phyloP scores from a whole-genome alignment of 1,140 invertebrate species.

The Bombus confusus region DNA sequence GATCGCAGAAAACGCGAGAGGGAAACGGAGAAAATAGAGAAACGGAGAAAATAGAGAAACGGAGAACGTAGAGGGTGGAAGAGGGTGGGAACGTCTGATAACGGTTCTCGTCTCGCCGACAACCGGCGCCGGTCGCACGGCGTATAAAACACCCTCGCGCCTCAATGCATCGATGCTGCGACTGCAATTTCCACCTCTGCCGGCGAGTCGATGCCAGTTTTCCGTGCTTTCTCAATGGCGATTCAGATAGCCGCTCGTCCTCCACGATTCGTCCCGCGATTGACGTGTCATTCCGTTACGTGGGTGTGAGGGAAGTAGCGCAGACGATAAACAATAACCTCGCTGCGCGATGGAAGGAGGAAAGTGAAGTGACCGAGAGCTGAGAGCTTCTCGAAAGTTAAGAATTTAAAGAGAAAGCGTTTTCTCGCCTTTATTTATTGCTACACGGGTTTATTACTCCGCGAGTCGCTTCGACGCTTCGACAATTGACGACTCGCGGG shows the following conservation, averaged over 20 bases:
- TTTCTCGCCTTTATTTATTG: neutral
- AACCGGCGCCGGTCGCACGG: constrained; percentile 54
- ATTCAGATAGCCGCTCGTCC: neutral
- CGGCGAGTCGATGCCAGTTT: constrained; percentile 18
- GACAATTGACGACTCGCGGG: too few species aligned
- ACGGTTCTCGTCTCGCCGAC: constrained; percentile 54
- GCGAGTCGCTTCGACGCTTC: too few species aligned
- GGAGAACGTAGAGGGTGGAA: neutral
- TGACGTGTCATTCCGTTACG: neutral
- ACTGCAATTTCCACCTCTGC: constrained; percentile 55
- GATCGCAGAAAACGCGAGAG: constrained; percentile 8
- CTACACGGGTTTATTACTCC: too few species aligned
- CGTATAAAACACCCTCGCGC: constrained; percentile 53
- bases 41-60: neutral
- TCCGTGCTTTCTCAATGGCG: neutral
- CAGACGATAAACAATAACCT: constrained; percentile 27
- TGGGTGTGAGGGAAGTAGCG: neutral
- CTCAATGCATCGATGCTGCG: constrained; percentile 52
- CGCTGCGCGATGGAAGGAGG: neutral
- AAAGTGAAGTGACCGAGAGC: neutral
- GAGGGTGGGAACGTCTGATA: constrained; percentile 52
- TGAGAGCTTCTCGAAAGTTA: neutral
- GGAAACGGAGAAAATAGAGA: neutral
- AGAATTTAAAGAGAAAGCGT: neutral
- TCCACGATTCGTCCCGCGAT: constrained; percentile 28